phyloP scores from a whole-genome alignment of 1,140 invertebrate genomes.

The Diorhabda carinulata region DNA sequence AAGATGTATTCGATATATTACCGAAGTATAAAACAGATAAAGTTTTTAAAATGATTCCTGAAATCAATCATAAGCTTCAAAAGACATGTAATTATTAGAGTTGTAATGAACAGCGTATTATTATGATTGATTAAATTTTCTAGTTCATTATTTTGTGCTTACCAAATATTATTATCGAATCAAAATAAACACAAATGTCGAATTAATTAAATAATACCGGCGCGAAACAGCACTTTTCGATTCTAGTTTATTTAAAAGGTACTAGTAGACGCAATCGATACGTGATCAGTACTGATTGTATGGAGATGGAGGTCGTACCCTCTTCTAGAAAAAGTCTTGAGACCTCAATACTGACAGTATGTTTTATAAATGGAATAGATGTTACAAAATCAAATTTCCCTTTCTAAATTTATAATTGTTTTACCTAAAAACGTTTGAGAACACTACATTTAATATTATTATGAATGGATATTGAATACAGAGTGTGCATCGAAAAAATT shows the following conservation, averaged over 20 bases:
- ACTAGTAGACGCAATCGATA: constrained; percentile 21
- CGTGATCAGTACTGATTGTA: constrained; percentile 24
- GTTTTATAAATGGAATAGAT: not conserved
- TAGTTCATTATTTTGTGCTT: not conserved
- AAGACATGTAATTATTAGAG: no score
- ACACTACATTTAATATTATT: not conserved
- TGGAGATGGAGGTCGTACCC: constrained; percentile 26
- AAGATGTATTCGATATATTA: no score
- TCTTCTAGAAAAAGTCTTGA: constrained; percentile 21
- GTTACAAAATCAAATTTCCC: not conserved
- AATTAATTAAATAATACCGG: not conserved
- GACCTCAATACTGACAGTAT: constrained; percentile 17
- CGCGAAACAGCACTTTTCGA: not conserved
- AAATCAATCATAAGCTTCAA: no score
- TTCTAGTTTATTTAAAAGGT: not conserved
- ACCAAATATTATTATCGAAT: not conserved
- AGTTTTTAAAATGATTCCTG: no score
- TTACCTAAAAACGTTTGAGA: constrained; percentile 1
- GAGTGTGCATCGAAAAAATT: no score
- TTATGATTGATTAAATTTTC: no score
- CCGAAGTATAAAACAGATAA: no score
- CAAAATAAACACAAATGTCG: no score
- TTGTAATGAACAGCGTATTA: no score
- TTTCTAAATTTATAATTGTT: not conserved
- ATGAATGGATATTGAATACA: no score